Conservation (phyloP, 2,113 vertebrate genomes). For the Felis chaus region DNA sequence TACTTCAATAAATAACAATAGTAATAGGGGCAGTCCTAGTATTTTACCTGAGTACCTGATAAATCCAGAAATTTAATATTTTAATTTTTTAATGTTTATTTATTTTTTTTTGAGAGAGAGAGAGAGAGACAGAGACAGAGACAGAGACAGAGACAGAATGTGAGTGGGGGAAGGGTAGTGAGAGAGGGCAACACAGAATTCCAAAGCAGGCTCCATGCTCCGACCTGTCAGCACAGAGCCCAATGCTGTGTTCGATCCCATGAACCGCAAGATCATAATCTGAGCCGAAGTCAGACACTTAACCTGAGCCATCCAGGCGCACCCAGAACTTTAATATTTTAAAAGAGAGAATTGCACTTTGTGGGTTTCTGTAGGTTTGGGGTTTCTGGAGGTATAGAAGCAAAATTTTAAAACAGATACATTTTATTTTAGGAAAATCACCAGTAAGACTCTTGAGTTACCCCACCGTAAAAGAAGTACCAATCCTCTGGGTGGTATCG, state of each 20-base stretch:
- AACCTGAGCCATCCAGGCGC: no score
- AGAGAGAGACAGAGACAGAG: no score
- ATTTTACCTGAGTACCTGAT: background rate
- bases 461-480: background rate
- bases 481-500: background rate
- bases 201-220: no score
- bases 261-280: no score
- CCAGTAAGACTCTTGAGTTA: background rate
- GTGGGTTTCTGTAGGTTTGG: background rate
- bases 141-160: no score
- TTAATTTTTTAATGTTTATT: background rate
- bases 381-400: background rate
- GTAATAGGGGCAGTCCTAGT: background rate
- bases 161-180: no score
- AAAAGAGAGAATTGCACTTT: background rate
- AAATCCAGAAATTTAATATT: slow-evolving; percentile 10
- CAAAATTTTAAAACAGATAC: background rate
- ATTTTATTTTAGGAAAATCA: slow-evolving; percentile 30
- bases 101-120: no score
- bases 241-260: no score
- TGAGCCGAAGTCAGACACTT: no score
- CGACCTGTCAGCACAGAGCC: no score
- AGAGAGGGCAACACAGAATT: no score
- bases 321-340: background rate
- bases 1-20: background rate